Conservation (phyloP, 2,797 vertebrate genomes). For the Tamandua tetradactyla region DNA sequence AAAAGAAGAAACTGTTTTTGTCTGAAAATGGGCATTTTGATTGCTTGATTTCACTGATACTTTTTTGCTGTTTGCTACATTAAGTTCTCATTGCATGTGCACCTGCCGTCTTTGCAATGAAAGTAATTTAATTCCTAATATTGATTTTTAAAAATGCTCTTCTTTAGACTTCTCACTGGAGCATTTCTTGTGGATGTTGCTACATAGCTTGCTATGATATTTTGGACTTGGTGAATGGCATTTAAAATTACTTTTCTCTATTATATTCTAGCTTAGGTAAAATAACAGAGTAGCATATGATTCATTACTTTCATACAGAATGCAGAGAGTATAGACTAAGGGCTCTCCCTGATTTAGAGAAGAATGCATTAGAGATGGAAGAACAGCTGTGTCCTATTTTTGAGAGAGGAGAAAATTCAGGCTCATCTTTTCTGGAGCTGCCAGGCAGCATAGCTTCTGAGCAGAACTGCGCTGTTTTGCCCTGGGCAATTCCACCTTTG, state of each 20-base stretch:
- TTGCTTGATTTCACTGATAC: slow-evolving; percentile 28
- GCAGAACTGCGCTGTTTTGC: slow-evolving; percentile 29
- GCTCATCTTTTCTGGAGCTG: background rate
- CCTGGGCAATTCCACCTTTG: background rate
- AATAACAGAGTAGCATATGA: background rate
- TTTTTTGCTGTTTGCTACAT: slow-evolving; percentile 43
- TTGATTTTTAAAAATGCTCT: slow-evolving; percentile 7
- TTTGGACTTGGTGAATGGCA: slow-evolving; percentile 1
- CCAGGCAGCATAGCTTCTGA: background rate
- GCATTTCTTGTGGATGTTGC: slow-evolving; percentile 42
- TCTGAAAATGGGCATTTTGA: slow-evolving; percentile 57
- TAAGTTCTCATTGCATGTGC: slow-evolving; percentile 56
- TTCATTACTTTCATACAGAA: background rate
- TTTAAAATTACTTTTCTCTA: slow-evolving; percentile 32
- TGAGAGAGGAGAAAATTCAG: background rate
- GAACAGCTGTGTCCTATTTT: background rate
- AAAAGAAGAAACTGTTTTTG: slow-evolving; percentile 56
- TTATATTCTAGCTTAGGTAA: background rate
- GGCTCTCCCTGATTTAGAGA: background rate
- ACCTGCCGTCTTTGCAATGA: slow-evolving; percentile 39
- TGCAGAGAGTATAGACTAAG: background rate
- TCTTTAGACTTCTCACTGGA: slow-evolving; percentile 25
- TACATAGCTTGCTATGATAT: background rate
- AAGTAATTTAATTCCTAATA: slow-evolving; percentile 53
- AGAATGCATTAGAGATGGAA: background rate